These are phyloP conservation scores for Pachymerium ferrugineum DNA, from an alignment of 2,888 invertebrate genomes.

Conservation along the genomic window DNA sequence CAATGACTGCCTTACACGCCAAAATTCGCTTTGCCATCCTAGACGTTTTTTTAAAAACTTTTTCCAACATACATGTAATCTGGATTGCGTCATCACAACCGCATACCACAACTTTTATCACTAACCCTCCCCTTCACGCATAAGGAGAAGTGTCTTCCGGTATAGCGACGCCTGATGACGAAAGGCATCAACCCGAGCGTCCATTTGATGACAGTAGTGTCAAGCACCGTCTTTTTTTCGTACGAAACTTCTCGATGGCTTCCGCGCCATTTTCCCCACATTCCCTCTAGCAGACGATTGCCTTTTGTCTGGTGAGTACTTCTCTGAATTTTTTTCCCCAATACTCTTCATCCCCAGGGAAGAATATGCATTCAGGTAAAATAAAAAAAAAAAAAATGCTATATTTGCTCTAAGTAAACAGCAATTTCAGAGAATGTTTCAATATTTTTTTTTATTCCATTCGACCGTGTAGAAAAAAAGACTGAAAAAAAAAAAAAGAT, in stretches of 20 bases:
- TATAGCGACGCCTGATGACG: conserved; percentile 23
- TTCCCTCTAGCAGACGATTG: conserved; percentile 13
- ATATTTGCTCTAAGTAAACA: no score
- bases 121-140: conserved; percentile 1
- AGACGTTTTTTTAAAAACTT: no score
- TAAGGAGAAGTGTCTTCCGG: not conserved
- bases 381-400: not conserved
- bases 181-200: conserved; percentile 10
- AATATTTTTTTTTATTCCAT: no score
- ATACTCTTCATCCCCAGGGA: not conserved
- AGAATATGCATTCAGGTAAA: not conserved
- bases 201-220: conserved; percentile 24
- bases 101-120: not conserved
- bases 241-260: conserved; percentile 10
- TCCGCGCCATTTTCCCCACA: conserved; percentile 10
- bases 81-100: conserved; percentile 4
- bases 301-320: conserved; percentile 17
- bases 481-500: not conserved
- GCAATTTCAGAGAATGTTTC: no score
- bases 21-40: no score
- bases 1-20: no score
- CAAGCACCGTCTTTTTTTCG: not conserved
- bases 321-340: not conserved
- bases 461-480: not conserved
- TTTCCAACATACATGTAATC: not conserved